Conservation (phyloP, 2,888 invertebrate species). For the Tetrapedia diversipes region DNA sequence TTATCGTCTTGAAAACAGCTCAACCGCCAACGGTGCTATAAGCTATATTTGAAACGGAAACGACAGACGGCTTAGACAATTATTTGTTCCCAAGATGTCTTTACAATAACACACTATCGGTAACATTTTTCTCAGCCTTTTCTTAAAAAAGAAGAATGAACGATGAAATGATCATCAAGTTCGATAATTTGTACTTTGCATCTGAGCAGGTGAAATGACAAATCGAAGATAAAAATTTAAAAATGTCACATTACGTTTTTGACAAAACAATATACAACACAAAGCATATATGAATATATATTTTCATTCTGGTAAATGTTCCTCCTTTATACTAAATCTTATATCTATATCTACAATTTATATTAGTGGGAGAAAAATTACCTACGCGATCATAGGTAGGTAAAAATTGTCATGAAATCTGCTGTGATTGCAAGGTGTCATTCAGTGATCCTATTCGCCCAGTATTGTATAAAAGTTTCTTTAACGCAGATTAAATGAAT, state of each 20-base stretch:
- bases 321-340: conserved; percentile 67
- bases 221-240: conserved; percentile 57
- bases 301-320: conserved; percentile 51
- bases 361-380: conserved; percentile 67
- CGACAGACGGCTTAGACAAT: conserved; percentile 63
- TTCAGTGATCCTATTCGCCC: conserved; percentile 48
- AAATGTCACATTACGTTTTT: conserved; percentile 53
- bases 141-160: conserved; percentile 58
- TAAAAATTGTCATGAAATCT: conserved; percentile 74
- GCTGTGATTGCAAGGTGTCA: conserved; percentile 61
- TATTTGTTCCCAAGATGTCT: conserved; percentile 70
- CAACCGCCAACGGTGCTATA: conserved; percentile 59
- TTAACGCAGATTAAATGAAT: conserved; percentile 59
- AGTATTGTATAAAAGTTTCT: conserved; percentile 52
- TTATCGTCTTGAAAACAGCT: conserved; percentile 66
- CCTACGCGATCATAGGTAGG: conserved; percentile 69
- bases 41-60: conserved; percentile 55
- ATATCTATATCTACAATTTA: conserved; percentile 78
- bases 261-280: conserved; percentile 63
- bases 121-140: conserved; percentile 58
- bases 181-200: conserved; percentile 70
- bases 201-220: conserved; percentile 62
- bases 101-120: conserved; percentile 62
- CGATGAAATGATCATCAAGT: conserved; percentile 59
- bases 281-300: conserved; percentile 61